Conservation (phyloP, 1,140 invertebrate species). For the Ericerus pela region DNA sequence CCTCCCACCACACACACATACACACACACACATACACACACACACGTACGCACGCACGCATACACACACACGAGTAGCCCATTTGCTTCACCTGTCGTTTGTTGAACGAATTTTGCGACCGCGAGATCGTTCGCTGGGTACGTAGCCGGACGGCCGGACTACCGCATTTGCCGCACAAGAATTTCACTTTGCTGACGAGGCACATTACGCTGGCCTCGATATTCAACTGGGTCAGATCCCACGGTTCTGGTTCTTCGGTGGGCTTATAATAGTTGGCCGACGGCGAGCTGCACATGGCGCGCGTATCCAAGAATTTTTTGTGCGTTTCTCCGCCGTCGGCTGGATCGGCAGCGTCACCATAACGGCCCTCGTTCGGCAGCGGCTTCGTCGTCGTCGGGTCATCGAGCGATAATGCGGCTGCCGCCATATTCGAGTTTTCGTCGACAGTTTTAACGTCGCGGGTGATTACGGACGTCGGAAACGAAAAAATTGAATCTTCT, state of each 20-base stretch:
- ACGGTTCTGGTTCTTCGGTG: constrained; percentile 70
- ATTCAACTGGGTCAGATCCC: constrained; percentile 75
- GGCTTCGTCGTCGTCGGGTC: neutral
- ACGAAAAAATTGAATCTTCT: constrained; percentile 33
- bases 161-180: constrained; percentile 52
- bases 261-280: constrained; percentile 68
- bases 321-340: neutral
- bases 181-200: constrained; percentile 62
- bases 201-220: constrained; percentile 81
- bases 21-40: no score
- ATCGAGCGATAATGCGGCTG: neutral
- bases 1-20: no score
- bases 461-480: constrained; percentile 30
- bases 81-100: neutral
- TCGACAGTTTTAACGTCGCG: constrained; percentile 18
- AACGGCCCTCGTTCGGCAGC: no score
- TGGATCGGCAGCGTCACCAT: no score
- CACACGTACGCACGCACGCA: no score
- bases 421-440: constrained; percentile 20
- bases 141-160: constrained; percentile 48
- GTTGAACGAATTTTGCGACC: constrained; percentile 24
- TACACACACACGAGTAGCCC: no score
- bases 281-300: constrained; percentile 56
- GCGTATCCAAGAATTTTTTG: constrained; percentile 46
- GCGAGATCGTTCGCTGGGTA: constrained; percentile 30